These are phyloP conservation scores for Oxygymnocypris stewartii DNA, from an alignment of 2,113 vertebrate species.

Conservation along the genomic window DNA sequence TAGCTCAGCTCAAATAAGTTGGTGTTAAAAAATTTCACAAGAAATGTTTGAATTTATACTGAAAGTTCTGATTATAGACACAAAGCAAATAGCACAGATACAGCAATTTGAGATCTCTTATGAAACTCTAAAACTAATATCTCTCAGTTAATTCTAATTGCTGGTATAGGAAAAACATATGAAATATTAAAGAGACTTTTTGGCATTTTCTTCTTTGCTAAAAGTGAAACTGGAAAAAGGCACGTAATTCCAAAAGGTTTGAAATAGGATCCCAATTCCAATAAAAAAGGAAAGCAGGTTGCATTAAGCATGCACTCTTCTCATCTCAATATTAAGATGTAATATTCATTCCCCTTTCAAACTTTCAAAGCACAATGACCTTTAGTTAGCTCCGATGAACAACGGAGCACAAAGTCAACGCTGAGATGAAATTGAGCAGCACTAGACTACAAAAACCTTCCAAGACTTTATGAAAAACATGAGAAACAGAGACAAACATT, in stretches of 20 bases:
- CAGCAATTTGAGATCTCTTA: not conserved
- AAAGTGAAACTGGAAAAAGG: not conserved
- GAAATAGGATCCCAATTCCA: not conserved
- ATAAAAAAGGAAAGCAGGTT: not conserved
- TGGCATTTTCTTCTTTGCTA: not conserved
- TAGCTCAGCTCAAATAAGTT: not conserved
- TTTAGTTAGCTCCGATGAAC: not conserved
- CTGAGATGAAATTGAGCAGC: not conserved
- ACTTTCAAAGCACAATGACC: constrained; percentile 7
- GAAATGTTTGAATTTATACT: not conserved
- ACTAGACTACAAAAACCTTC: not conserved
- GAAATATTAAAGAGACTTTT: too few species aligned
- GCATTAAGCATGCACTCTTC: not conserved
- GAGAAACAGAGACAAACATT: constrained; percentile 44
- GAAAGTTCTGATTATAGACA: not conserved
- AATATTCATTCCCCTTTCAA: not conserved
- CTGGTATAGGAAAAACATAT: not conserved
- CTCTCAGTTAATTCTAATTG: not conserved
- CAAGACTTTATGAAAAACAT: not conserved
- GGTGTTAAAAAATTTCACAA: not conserved
- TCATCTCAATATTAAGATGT: not conserved
- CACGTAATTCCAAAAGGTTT: not conserved
- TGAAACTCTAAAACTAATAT: not conserved
- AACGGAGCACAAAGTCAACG: not conserved
- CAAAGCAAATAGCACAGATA: too few species aligned